Evolutionary conservation across 2,797 vertebrate genomes (phyloP).

Genomic region (Tamandua tetradactyla): DNA sequence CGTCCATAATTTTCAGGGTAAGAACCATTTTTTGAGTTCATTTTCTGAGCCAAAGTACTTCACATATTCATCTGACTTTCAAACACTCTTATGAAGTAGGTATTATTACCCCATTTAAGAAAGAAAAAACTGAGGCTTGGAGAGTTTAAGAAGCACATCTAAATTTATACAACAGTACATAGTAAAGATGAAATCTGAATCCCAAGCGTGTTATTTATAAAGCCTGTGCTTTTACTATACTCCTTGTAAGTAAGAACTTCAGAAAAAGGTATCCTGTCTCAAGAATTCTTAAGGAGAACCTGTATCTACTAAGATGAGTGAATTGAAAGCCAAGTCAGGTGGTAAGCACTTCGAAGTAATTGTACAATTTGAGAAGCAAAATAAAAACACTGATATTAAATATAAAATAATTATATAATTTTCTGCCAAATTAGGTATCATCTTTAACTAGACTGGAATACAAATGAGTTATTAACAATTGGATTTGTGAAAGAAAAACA

Average conservation of each 20-base stretch:
- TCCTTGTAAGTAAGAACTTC: not conserved
- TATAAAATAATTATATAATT: not conserved
- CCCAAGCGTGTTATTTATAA: not conserved
- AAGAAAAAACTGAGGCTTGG: not conserved
- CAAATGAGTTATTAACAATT: conserved; percentile 16
- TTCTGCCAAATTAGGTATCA: not conserved
- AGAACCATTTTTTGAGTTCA: not conserved
- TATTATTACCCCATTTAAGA: not conserved
- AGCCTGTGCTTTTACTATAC: not conserved
- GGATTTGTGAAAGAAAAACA: conserved; percentile 47
- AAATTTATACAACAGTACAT: not conserved
- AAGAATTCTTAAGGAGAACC: not conserved
- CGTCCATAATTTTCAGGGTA: not conserved
- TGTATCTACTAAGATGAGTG: not conserved
- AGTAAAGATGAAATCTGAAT: conserved; percentile 9
- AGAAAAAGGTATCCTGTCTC: not conserved
- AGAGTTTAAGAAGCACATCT: conserved; percentile 20
- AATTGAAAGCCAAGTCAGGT: not conserved
- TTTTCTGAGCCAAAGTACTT: not conserved
- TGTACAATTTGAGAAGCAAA: not conserved
- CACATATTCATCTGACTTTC: not conserved
- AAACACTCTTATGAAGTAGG: not conserved
- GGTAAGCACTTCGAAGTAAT: not conserved
- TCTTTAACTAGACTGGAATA: not conserved
- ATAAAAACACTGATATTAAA: not conserved